Base-by-base conservation (phyloP, 2,888 invertebrate genomes). In the Trichogramma evanescens region DNA sequence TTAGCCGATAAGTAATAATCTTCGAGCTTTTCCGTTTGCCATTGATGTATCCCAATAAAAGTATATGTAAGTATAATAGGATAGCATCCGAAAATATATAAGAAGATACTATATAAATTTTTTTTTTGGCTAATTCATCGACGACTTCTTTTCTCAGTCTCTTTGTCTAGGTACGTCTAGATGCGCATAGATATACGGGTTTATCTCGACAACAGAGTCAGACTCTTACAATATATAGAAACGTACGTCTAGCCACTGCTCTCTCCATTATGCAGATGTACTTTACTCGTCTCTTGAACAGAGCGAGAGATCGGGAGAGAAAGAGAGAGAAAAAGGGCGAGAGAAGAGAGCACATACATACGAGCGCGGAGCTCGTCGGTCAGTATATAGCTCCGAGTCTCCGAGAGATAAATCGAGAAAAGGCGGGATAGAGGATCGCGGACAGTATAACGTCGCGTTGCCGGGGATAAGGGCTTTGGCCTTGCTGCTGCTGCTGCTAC, bases 181-280 rank as follows among this genome's bases (percentile, higher is more conserved):
- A n/a, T 45, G 45, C 8, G 45, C 45, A n/a, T 9, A 45, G 45
- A 8, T 8, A 45, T 8, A 8, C 45, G 45, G 45, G n/a, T 2
- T 8, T n/a, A 45, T 8, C 45, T 45, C 8, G 45, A 9, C 8
- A 9, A 45, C n/a, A 45, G n/a, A 45, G 8, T 9, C n/a, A 45
- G 8, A 45, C 45, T 45, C 26, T 26, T 26, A 26, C 26, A 26
- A 26, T 26, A 26, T 26, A 26, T 26, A 26, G 26, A 26, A 13
- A 48, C 48, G 48, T 5, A 9, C 10, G 41, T 56, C 56, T 52
- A 50, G 58, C 43, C 45, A 50, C 26, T 26, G 26, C 26, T 26
- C 26, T 56, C 59, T 59, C 57, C 63, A 59, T 63, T 63, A 63
- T 63, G 63, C 63, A 63, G 59, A 59, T 59, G 59, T 50, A 50